A percentile compares a stretch with the other conserved stretches of the same genome.
Evolutionary conservation across 2,797 vertebrate species (phyloP).

Genomic region (Enteromius trimaculatus): DNA sequence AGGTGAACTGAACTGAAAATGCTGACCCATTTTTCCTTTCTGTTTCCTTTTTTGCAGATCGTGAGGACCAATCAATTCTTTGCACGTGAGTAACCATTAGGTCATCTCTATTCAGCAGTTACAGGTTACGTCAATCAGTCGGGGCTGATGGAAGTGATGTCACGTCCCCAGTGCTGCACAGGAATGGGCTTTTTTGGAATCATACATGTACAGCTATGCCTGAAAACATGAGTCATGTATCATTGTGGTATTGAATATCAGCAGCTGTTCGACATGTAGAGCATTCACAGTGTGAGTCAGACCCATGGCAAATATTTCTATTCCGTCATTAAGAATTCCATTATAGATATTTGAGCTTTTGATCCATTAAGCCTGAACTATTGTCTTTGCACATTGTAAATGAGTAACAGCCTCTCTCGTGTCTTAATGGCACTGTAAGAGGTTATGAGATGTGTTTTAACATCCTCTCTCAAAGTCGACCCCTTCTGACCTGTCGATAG

Average conservation of each 20-base stretch:
- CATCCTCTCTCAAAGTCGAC: neutral
- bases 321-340: neutral
- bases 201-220: neutral
- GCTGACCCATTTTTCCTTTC: conserved; percentile 15
- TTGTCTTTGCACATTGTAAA: conserved; percentile 4
- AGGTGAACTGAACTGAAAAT: neutral
- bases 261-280: conserved; percentile 24
- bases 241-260: conserved; percentile 27
- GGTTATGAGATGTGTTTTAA: conserved; percentile 13
- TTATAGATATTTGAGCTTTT: neutral
- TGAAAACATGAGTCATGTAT: conserved; percentile 32
- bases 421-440: neutral
- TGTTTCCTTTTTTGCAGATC: conserved; percentile 79
- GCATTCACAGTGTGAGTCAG: conserved; percentile 7
- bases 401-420: neutral
- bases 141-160: neutral
- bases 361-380: conserved; percentile 1
- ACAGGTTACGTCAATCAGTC: neutral
- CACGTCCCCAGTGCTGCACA: neutral
- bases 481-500: neutral
- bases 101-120: conserved; percentile 10
- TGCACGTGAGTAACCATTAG: conserved; percentile 91
- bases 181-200: conserved; percentile 13
- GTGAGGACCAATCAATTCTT: conserved; percentile 99
- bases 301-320: neutral